Conservation (phyloP, 1,140 invertebrate species). For the Trichonephila clavata region DNA sequence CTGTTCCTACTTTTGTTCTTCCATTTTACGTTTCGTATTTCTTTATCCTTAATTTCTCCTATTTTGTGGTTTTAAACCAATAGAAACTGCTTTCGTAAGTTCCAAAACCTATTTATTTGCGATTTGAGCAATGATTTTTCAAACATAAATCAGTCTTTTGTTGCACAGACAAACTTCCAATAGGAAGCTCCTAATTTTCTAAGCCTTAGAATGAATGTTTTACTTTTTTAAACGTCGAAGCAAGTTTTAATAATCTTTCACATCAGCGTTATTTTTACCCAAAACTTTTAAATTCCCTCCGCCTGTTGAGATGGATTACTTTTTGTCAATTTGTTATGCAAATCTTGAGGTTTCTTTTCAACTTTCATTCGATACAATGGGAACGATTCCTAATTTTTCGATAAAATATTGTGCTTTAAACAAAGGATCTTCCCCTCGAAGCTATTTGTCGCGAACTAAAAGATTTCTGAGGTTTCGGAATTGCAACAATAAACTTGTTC, state of each 20-base stretch:
- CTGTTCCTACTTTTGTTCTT: neutral
- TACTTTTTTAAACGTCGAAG: conserved; percentile 17
- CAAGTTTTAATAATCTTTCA: conserved; percentile 20
- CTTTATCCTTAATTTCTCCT: neutral
- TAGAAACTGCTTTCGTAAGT: neutral
- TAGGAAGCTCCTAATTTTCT: neutral
- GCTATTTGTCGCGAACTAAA: conserved; percentile 68
- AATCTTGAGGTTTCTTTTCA: conserved; percentile 35
- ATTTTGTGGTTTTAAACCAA: neutral
- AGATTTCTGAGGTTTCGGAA: conserved; percentile 47
- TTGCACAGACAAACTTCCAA: neutral
- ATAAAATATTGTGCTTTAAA: conserved; percentile 65
- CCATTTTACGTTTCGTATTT: neutral
- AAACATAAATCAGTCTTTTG: neutral
- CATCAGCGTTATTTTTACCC: neutral
- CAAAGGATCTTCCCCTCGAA: conserved; percentile 62
- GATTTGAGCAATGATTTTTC: neutral
- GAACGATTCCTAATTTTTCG: conserved; percentile 48
- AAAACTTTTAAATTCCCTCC: neutral
- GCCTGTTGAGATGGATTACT: conserved; percentile 20
- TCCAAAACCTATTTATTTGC: neutral
- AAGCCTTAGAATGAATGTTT: neutral
- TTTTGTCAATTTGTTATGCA: conserved; percentile 52
- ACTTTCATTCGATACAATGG: conserved; percentile 43
- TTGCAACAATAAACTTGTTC: conserved; percentile 66